Conservation (phyloP, 2,797 vertebrate genomes). For the Chaetophractus vellerosus region DNA sequence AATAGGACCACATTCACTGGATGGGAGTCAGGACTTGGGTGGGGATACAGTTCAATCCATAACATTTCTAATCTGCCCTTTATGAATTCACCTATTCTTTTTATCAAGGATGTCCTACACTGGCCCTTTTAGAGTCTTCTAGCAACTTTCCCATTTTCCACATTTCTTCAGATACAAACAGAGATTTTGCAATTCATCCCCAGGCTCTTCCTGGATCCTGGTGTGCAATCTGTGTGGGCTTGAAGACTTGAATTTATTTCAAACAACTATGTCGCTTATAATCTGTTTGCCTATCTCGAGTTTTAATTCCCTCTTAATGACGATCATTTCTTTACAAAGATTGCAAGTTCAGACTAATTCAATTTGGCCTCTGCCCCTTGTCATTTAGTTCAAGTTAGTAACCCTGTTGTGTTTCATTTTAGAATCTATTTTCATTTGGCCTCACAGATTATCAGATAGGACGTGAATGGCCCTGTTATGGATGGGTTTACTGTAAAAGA, state of each 20-base stretch:
- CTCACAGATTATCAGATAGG: slow-evolving; percentile 24
- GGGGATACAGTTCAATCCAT: too few relatives aligned
- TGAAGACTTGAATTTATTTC: background rate
- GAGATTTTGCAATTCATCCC: background rate
- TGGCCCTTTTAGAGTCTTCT: background rate
- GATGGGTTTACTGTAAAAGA: slow-evolving; percentile 43
- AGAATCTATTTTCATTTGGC: slow-evolving; percentile 49
- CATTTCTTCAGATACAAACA: background rate
- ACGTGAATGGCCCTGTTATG: background rate
- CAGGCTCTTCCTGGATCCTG: background rate
- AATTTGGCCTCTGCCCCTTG: slow-evolving; percentile 45
- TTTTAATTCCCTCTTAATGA: slow-evolving; percentile 44
- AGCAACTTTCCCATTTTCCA: background rate
- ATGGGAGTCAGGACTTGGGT: too few relatives aligned
- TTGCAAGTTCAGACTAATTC: slow-evolving; percentile 43
- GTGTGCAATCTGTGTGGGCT: background rate
- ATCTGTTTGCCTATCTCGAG: background rate
- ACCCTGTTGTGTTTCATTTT: background rate
- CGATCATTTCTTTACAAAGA: slow-evolving; percentile 44
- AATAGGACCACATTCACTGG: too few relatives aligned
- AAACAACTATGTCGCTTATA: background rate
- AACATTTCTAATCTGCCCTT: background rate
- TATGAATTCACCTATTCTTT: background rate
- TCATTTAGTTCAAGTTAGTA: slow-evolving; percentile 44
- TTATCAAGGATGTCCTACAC: background rate